Evolutionary conservation across 2,888 invertebrate genomes (phyloP).

Genomic region (Macaria notata): DNA sequence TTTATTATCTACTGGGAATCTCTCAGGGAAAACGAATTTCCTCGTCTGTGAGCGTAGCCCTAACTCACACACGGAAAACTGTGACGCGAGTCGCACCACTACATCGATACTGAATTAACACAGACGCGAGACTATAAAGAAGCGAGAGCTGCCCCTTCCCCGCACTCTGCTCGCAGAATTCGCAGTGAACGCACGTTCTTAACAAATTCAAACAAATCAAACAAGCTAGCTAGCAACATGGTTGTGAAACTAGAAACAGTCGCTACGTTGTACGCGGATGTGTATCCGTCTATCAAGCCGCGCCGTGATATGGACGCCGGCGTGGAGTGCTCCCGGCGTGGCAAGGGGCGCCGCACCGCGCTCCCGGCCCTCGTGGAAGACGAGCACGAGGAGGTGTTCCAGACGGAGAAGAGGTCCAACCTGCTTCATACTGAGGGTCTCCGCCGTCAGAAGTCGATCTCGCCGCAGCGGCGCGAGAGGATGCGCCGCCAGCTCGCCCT

Average conservation of each 20-base stretch:
- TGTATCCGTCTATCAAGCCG: slow-evolving; percentile 53
- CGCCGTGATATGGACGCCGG: slow-evolving; percentile 56
- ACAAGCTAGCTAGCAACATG: slow-evolving; percentile 46
- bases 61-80: slow-evolving; percentile 24
- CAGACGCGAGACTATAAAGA: slow-evolving; percentile 55
- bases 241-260: slow-evolving; percentile 69
- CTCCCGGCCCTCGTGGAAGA: slow-evolving; percentile 64
- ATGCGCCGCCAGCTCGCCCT: slow-evolving; percentile 66
- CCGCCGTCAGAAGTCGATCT: slow-evolving; percentile 71
- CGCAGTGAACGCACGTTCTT: slow-evolving; percentile 48
- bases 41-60: slow-evolving; percentile 38
- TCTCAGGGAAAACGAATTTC: slow-evolving; percentile 35
- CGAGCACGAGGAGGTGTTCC: slow-evolving; percentile 60
- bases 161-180: slow-evolving; percentile 56
- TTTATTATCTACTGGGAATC: slow-evolving; percentile 32
- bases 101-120: slow-evolving; percentile 49
- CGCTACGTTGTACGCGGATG: slow-evolving; percentile 58
- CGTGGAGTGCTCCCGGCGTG: slow-evolving; percentile 56
- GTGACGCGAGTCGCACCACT: slow-evolving; percentile 48
- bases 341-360: slow-evolving; percentile 50
- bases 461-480: slow-evolving; percentile 66
- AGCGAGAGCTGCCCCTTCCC: slow-evolving; percentile 44
- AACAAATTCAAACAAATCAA: slow-evolving; percentile 24
- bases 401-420: slow-evolving; percentile 55
- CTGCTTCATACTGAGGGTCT: slow-evolving; percentile 60